Conservation (phyloP, 2,797 vertebrate genomes). For the Clarias fuscus region DNA sequence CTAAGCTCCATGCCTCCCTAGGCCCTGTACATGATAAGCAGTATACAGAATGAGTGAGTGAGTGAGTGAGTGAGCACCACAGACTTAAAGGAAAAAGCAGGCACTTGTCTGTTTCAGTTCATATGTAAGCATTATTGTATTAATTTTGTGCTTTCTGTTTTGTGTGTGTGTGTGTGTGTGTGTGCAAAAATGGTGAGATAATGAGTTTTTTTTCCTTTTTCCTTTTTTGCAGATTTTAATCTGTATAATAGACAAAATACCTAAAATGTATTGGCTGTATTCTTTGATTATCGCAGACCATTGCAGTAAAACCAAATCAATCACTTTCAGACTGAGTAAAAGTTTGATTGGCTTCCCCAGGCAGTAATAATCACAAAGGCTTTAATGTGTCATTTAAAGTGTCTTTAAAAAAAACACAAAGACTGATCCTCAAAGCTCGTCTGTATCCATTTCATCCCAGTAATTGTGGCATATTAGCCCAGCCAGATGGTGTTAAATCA, state of each 20-base stretch:
- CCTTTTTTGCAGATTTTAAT: slow-evolving; percentile 64
- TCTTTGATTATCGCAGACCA: slow-evolving; percentile 55
- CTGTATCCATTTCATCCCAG: slow-evolving; percentile 49
- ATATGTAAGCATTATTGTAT: not conserved
- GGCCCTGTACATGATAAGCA: no score
- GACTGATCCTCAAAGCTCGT: slow-evolving; percentile 45
- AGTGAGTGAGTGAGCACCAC: not conserved
- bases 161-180: not conserved
- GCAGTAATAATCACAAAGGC: slow-evolving; percentile 54
- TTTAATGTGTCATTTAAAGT: slow-evolving; percentile 47
- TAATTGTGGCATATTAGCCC: slow-evolving; percentile 51
- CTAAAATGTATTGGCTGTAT: slow-evolving; percentile 68
- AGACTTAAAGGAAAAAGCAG: not conserved
- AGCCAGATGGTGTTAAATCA: slow-evolving; percentile 47
- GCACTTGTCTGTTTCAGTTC: not conserved
- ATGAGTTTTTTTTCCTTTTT: no score
- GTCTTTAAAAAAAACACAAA: slow-evolving; percentile 39
- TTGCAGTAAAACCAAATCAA: slow-evolving; percentile 56
- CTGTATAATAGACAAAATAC: slow-evolving; percentile 61
- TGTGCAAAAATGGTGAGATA: no score
- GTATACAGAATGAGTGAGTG: no score
- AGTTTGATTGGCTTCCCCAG: slow-evolving; percentile 69
- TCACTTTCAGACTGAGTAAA: slow-evolving; percentile 63
- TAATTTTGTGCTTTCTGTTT: not conserved
- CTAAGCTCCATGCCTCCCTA: no score